A percentile compares a stretch with the other conserved stretches of the same genome.
These are phyloP conservation scores for Epistrophe grossulariae DNA, from an alignment of 2,888 invertebrate genomes.

Conservation along the genomic window DNA sequence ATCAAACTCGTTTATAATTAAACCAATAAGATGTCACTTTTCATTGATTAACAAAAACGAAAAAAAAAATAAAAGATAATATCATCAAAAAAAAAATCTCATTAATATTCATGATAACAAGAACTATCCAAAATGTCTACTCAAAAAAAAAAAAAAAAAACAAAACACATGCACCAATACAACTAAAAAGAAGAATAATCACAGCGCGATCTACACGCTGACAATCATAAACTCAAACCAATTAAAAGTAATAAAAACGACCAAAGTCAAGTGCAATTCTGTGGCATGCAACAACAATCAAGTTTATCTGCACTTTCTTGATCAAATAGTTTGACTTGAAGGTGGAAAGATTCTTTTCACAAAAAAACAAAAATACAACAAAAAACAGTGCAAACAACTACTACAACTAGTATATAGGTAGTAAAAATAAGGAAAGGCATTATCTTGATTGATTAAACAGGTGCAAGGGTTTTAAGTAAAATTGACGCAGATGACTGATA, in stretches of 20 bases:
- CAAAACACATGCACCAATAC: not conserved
- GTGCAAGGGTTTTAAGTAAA: slow-evolving; percentile 15
- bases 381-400: slow-evolving; percentile 7
- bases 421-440: not conserved
- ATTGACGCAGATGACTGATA: slow-evolving; percentile 52
- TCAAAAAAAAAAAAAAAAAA: not conserved
- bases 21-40: slow-evolving; percentile 7
- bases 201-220: slow-evolving; percentile 14
- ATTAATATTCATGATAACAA: slow-evolving; percentile 37
- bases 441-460: slow-evolving; percentile 18
- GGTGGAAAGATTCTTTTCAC: slow-evolving; percentile 8
- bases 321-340: slow-evolving; percentile 30
- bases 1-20: slow-evolving; percentile 24
- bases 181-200: not conserved
- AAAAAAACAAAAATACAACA: not conserved
- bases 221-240: slow-evolving; percentile 54
- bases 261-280: slow-evolving; percentile 66
- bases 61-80: not conserved
- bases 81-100: not conserved
- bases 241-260: slow-evolving; percentile 68
- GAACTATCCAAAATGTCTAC: slow-evolving; percentile 7
- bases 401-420: not conserved
- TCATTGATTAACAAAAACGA: slow-evolving; percentile 5
- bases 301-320: slow-evolving; percentile 42
- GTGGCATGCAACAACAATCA: not conserved